phyloP scores from a whole-genome alignment of 1,140 invertebrate species.

The Atta cephalotes region DNA sequence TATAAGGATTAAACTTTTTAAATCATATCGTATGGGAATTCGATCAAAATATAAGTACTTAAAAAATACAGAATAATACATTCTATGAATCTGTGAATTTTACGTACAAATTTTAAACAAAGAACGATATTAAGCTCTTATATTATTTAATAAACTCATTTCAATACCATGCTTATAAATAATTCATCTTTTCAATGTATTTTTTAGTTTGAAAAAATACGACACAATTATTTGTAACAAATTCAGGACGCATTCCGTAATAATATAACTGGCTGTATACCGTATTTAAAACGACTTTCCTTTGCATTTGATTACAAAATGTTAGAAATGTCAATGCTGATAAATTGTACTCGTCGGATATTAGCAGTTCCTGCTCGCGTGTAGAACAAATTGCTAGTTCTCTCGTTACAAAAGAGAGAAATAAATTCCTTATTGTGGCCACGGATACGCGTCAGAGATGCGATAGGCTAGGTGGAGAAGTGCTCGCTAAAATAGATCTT shows the following conservation, averaged over 20 bases:
- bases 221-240: no score
- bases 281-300: background rate
- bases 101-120: background rate
- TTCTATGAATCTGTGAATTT: background rate
- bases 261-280: background rate
- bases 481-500: constrained; percentile 17
- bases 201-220: background rate
- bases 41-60: background rate
- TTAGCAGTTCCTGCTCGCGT: background rate
- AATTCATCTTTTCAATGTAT: background rate
- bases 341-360: background rate
- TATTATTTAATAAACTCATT: background rate
- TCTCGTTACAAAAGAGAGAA: background rate
- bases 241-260: background rate
- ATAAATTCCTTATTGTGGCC: background rate
- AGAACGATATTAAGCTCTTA: background rate
- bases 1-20: background rate
- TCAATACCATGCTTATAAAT: background rate
- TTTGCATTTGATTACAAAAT: background rate
- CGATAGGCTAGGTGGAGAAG: background rate
- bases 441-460: background rate
- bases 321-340: background rate
- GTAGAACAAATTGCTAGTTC: background rate
- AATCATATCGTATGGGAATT: background rate
- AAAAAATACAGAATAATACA: background rate